phyloP scores from a whole-genome alignment of 1,140 invertebrate species.

The Formica selysi region DNA sequence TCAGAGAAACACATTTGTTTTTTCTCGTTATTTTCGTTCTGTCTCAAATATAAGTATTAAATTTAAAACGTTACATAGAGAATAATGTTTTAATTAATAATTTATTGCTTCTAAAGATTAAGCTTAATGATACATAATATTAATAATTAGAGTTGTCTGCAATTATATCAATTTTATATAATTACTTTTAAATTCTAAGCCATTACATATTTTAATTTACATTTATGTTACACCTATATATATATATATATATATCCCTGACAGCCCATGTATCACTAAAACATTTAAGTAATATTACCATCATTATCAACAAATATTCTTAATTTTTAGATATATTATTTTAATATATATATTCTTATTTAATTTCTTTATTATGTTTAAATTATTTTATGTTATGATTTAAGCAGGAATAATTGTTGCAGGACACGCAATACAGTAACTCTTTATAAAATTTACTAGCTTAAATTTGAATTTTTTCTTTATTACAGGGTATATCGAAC shows the following conservation, averaged over 20 bases:
- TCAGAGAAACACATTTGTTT: neutral
- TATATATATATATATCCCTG: neutral
- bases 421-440: neutral
- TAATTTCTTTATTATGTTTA: slow-evolving; percentile 13
- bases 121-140: neutral
- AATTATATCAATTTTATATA: neutral
- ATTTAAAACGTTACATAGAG: neutral
- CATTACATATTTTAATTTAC: neutral
- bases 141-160: neutral
- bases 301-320: neutral
- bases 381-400: neutral
- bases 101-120: slow-evolving; percentile 9
- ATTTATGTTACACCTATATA: neutral
- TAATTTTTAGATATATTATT: too few species aligned
- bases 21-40: neutral
- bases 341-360: neutral
- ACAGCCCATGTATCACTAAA: neutral
- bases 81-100: neutral
- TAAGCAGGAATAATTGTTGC: neutral
- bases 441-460: neutral
- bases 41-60: neutral
- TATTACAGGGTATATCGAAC: slow-evolving; percentile 17
- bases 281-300: neutral
- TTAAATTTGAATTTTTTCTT: slow-evolving; percentile 13
- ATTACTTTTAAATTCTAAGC: neutral